Base-by-base conservation (phyloP, 2,888 invertebrate genomes). In the Plagodis dolabraria region DNA sequence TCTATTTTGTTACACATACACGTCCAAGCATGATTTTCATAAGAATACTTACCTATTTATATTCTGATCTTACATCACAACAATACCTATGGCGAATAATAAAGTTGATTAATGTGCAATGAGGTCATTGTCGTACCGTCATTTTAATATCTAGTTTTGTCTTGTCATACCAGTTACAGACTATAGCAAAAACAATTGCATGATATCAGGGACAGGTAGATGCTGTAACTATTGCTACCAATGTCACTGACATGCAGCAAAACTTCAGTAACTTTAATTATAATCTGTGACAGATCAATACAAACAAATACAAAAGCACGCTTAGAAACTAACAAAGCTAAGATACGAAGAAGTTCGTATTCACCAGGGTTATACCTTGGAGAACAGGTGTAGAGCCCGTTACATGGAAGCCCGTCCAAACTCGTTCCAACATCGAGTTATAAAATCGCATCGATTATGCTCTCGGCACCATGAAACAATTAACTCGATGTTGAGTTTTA, bases 351-450 rank as follows among this genome's bases (percentile, higher is more conserved):
- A 34, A 34, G 22, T 52, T 63, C 42, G 10, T 63, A 70, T 69
- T 72, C 33, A 52, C 33, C 74, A 70, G 71, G 66, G 68, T 73
- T 77, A 75, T 63, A 62, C 51, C 65, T 71, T 60, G 70, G 68
- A 40, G 62, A 75, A 78, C 85, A 85, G 84, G 85, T 85, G 84
- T 68, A 40, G 71, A 63, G 71, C 68, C 84, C 85, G 84, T 83
- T 85, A 85, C 73, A 65, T 67, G 65, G 71, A 64, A 60, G 11
- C 42, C 47, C 38, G 11, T 11, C 33, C 60, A 74, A 82, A 83
- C 82, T 60, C 71, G 82, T 83, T 82, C 65, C 55, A 53, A 75
- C 72, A 69, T 77, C 76, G 73, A 78, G 67, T 73, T 64, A 71
- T 71, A 72, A 70, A 73, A 74, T 69, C 63, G 68, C 69, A 74